Base-by-base conservation (phyloP, 2,797 vertebrate species). In the Pelobates cultripes region DNA sequence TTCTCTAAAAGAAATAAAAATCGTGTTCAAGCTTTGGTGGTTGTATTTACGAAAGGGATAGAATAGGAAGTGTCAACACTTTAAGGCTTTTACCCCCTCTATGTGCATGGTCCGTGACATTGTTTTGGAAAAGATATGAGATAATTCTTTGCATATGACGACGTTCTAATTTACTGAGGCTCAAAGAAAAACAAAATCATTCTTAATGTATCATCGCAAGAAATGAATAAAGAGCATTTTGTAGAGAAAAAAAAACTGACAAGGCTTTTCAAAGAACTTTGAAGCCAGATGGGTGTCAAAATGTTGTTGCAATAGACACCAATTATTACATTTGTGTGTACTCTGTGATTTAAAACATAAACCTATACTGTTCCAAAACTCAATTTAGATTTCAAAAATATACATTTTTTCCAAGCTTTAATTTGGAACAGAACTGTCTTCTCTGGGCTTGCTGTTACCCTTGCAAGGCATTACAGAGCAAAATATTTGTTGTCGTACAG, bases 1-100 rank as follows among this genome's bases (percentile, higher is more conserved):
- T 69, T 10, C 66, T 7, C 86, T 90, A 80, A 85, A 86, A 89
- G 86, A 85, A 86, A 87, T 89, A 87, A 89, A 89, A 91, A 89
- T 86, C 95, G 96, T 97, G 96, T 98, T 98, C 97, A 99, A 99
- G 96, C 96, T 97, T 97, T 98, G 95, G 93, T 92, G 92, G 87
- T 93, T 89, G 55, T 95, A 89, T 94, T 75, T 91, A 86, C 90
- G 93, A 95, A 88, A 92, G 95, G 93, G 91, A 28, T 95, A 96
- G 95, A 93, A 91, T 94, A 97, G 96, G 92, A 92, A 95, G 92
- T 93, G 91, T 88, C 90, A 94, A 93, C 89, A 95, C 28, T 89
- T 91, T 89, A 91, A 91, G 90, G 85, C 92, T 95, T 94, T 94
- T 94, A 94, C 94, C 94, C 91, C 92, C 87, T 92, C 93, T 95